phyloP scores from a whole-genome alignment of 2,797 vertebrate genomes.

The Typhlichthys subterraneus region DNA sequence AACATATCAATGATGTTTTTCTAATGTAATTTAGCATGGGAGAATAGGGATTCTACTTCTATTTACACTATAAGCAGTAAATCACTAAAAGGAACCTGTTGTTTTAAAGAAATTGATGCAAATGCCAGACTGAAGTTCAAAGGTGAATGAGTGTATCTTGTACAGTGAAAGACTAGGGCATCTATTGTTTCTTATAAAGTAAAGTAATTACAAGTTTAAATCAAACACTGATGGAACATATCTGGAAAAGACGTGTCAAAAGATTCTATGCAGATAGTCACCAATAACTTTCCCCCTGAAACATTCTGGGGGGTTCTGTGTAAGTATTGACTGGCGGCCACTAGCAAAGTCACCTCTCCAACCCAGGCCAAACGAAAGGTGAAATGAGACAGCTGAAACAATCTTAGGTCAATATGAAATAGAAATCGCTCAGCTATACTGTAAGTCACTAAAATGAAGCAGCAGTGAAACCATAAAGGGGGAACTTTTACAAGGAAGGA shows the following conservation, averaged over 20 bases:
- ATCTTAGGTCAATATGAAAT: slow-evolving; percentile 96
- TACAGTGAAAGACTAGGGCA: slow-evolving; percentile 52
- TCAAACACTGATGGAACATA: slow-evolving; percentile 85
- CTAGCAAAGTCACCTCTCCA: slow-evolving; percentile 91
- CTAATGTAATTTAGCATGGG: too few species aligned
- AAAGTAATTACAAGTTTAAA: slow-evolving; percentile 65
- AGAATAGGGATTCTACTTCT: too few species aligned
- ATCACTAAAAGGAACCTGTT: neutral
- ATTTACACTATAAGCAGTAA: neutral
- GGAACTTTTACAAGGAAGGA: slow-evolving; percentile 90
- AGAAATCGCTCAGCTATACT: slow-evolving; percentile 95
- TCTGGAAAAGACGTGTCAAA: slow-evolving; percentile 71
- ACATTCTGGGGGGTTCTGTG: slow-evolving; percentile 77
- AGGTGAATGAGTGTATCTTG: slow-evolving; percentile 59
- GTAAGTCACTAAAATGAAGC: slow-evolving; percentile 96
- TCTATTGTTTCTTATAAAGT: slow-evolving; percentile 34
- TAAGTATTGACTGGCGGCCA: slow-evolving; percentile 90
- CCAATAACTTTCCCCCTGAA: slow-evolving; percentile 65
- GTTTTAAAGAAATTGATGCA: slow-evolving; percentile 12
- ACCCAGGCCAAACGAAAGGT: slow-evolving; percentile 94
- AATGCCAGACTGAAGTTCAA: slow-evolving; percentile 39
- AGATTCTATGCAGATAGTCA: slow-evolving; percentile 70
- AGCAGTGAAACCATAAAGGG: slow-evolving; percentile 86
- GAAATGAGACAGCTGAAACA: slow-evolving; percentile 97
- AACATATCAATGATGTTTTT: too few species aligned